Evolutionary conservation across 2,888 invertebrate genomes (phyloP).

Genomic region (Sclerodermus sp.): DNA sequence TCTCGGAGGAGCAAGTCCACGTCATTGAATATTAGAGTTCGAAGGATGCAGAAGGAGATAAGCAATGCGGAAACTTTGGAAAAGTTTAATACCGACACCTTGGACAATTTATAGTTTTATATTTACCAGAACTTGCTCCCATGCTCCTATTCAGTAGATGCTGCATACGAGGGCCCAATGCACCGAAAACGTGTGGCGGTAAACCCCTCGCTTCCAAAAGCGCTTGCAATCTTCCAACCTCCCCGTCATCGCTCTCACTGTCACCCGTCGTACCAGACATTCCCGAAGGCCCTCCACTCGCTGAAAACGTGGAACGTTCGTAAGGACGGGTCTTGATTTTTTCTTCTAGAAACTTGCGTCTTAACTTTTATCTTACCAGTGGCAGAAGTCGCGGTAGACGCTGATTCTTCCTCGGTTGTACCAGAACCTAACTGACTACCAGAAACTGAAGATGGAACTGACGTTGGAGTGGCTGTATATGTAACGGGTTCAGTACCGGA

Average conservation of each 20-base stretch:
- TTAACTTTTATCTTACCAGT: constrained; percentile 33
- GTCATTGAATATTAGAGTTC: too few species aligned
- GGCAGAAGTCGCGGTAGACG: constrained; percentile 46
- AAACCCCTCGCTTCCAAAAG: constrained; percentile 91
- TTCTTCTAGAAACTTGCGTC: too few species aligned
- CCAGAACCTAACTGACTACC: constrained; percentile 45
- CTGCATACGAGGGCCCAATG: constrained; percentile 95
- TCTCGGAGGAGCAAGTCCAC: too few species aligned
- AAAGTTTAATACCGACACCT: too few species aligned
- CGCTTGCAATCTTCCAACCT: constrained; percentile 93
- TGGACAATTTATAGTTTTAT: too few species aligned
- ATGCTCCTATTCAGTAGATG: constrained; percentile 92
- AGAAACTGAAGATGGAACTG: constrained; percentile 44
- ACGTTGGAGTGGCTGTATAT: constrained; percentile 44
- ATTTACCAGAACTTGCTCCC: constrained; percentile 77
- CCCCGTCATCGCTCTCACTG: constrained; percentile 87
- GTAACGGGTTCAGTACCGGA: constrained; percentile 49
- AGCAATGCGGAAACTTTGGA: too few species aligned
- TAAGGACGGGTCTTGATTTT: background rate
- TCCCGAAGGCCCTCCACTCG: constrained; percentile 55
- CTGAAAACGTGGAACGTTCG: constrained; percentile 21
- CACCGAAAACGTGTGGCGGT: constrained; percentile 95
- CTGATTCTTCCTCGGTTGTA: constrained; percentile 47
- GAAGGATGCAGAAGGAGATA: too few species aligned
- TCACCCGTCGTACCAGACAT: constrained; percentile 61